phyloP scores from a whole-genome alignment of 2,113 vertebrate genomes.

The Sorex araneus region DNA sequence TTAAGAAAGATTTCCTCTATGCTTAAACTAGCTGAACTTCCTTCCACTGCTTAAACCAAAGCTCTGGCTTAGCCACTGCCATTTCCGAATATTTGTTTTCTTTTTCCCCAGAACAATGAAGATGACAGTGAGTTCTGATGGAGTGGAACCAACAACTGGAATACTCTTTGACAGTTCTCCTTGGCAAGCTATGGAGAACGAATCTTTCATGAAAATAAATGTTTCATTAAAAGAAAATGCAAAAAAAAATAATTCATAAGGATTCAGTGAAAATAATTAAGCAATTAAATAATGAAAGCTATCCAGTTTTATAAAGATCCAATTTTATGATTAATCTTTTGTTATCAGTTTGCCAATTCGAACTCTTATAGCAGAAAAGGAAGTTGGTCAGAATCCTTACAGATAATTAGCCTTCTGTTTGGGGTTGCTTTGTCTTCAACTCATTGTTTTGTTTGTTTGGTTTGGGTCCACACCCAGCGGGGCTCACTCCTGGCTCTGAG shows the following conservation, averaged over 20 bases:
- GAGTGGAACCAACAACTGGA: constrained; percentile 22
- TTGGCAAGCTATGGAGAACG: constrained; percentile 2
- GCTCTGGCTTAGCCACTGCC: constrained; percentile 1
- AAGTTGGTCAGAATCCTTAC: neutral
- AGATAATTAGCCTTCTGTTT: neutral
- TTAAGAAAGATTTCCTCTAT: constrained; percentile 36
- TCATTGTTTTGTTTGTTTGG: constrained; percentile 15
- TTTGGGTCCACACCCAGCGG: neutral
- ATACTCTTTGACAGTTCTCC: constrained; percentile 5
- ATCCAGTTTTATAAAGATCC: neutral
- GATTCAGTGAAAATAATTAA: constrained; percentile 30
- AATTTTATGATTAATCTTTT: neutral
- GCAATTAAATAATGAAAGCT: constrained; percentile 32
- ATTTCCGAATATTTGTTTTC: constrained; percentile 59
- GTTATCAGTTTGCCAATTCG: neutral
- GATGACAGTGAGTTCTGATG: constrained; percentile 14
- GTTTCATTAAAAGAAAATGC: neutral
- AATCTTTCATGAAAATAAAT: neutral
- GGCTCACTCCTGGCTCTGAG: too few relatives aligned
- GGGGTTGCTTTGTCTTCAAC: neutral
- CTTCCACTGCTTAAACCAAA: constrained; percentile 26
- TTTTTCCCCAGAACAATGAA: constrained; percentile 61
- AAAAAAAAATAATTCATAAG: constrained; percentile 26
- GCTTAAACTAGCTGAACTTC: constrained; percentile 50
- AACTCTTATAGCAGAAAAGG: neutral